phyloP scores from a whole-genome alignment of 2,888 invertebrate genomes.

The Spatulosminthurus flaviceps region DNA sequence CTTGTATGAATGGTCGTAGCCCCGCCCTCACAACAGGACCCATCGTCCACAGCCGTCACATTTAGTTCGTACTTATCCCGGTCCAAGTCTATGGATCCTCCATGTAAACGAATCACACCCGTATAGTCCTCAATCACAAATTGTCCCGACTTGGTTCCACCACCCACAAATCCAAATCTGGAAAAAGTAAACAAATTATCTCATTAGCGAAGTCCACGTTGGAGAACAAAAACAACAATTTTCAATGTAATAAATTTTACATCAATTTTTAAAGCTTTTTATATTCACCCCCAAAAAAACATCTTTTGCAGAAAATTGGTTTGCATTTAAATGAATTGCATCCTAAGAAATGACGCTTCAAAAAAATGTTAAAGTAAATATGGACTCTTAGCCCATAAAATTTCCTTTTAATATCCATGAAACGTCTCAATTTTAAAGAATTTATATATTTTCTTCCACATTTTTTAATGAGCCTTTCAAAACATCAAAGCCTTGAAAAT shows the following conservation, averaged over 20 bases:
- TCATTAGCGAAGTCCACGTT: background rate
- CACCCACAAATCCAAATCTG: constrained; percentile 76
- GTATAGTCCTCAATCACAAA: constrained; percentile 96
- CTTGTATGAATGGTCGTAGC: constrained; percentile 89
- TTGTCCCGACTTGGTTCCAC: constrained; percentile 85
- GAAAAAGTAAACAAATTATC: background rate
- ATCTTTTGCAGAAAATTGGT: too few relatives aligned
- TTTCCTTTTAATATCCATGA: too few relatives aligned
- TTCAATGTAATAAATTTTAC: background rate
- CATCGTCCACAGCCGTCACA: constrained; percentile 97
- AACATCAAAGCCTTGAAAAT: too few relatives aligned
- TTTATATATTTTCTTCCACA: too few relatives aligned
- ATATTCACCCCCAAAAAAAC: too few relatives aligned
- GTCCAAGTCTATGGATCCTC: constrained; percentile 85
- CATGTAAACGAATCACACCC: constrained; percentile 89
- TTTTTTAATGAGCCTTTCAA: too few relatives aligned
- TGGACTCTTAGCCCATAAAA: too few relatives aligned
- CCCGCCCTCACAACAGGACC: constrained; percentile 92
- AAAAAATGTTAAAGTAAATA: too few relatives aligned
- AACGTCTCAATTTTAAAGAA: too few relatives aligned
- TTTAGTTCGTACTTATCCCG: constrained; percentile 95
- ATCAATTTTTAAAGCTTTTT: too few relatives aligned
- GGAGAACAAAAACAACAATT: background rate
- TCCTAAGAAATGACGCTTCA: too few relatives aligned
- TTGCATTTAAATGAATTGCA: too few relatives aligned